A percentile compares a stretch with the other conserved stretches of the same genome.
Evolutionary conservation across 2,113 vertebrate species (phyloP).

Genomic region (Desmodus rotundus): DNA sequence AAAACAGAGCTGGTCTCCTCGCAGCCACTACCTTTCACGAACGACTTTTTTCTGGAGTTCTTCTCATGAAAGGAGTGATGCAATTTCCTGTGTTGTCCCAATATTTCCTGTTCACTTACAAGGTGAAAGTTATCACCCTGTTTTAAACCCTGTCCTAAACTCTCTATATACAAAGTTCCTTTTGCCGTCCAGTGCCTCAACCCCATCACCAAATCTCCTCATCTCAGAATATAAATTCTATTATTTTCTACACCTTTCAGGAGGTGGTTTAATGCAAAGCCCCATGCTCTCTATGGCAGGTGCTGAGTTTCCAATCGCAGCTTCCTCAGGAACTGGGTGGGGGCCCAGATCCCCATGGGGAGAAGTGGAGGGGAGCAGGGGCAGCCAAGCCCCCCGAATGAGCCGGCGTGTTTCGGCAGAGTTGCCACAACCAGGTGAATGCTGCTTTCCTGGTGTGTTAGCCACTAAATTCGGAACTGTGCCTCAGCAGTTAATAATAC

Average conservation of each 20-base stretch:
- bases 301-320: background rate
- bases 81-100: constrained; percentile 94
- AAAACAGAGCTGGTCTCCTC: background rate
- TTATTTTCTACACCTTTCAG: background rate
- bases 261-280: background rate
- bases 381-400: background rate
- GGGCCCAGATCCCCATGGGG: background rate
- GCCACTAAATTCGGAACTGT: constrained; percentile 72
- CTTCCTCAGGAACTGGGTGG: background rate
- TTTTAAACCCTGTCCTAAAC: constrained; percentile 63
- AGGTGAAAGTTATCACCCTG: constrained; percentile 82
- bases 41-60: constrained; percentile 80
- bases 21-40: constrained; percentile 64
- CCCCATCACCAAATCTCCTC: background rate
- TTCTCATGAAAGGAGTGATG: constrained; percentile 90
- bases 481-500: constrained; percentile 90
- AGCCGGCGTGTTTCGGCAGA: constrained; percentile 62
- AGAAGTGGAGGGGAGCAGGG: background rate
- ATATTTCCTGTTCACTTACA: constrained; percentile 90
- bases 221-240: background rate
- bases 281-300: background rate
- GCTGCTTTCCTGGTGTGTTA: constrained; percentile 67
- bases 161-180: constrained; percentile 20
- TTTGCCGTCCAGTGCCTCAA: background rate
- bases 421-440: constrained; percentile 40